Evolutionary conservation across 2,888 invertebrate species (phyloP).

Genomic region (Plutella xylostella): DNA sequence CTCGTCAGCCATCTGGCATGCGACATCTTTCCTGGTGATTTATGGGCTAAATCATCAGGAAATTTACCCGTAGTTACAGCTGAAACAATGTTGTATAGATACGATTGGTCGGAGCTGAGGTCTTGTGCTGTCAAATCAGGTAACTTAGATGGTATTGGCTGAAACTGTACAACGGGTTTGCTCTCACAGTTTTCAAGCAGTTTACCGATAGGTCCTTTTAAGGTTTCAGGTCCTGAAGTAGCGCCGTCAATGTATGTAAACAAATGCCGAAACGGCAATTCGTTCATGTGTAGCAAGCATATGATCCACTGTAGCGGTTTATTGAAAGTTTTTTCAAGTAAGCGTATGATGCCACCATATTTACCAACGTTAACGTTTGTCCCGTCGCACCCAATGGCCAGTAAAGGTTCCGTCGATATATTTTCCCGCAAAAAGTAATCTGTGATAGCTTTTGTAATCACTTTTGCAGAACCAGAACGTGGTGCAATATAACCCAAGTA

Average conservation of each 20-base stretch:
- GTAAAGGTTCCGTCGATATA: constrained; percentile 8
- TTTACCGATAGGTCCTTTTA: background rate
- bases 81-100: constrained; percentile 11
- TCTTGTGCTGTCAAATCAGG: constrained; percentile 4
- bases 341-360: constrained; percentile 16
- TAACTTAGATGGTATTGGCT: too few relatives aligned
- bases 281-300: background rate
- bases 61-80: too few relatives aligned
- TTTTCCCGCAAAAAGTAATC: constrained; percentile 1
- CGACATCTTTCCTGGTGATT: constrained; percentile 10
- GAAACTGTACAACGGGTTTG: background rate
- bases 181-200: background rate
- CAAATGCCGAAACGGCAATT: background rate
- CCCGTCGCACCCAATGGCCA: constrained; percentile 21
- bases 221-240: constrained; percentile 1
- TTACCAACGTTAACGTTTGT: constrained; percentile 18
- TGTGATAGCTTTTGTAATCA: constrained; percentile 3
- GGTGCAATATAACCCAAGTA: constrained; percentile 13
- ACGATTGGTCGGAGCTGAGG: constrained; percentile 14
- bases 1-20: constrained; percentile 14
- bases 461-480: constrained; percentile 2
- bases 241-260: background rate
- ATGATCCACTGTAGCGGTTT: constrained; percentile 20
- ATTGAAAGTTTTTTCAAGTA: constrained; percentile 17
- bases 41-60: constrained; percentile 13